Evolutionary conservation across 1,140 invertebrate genomes (phyloP).

Genomic region (Drosophila lini): DNA sequence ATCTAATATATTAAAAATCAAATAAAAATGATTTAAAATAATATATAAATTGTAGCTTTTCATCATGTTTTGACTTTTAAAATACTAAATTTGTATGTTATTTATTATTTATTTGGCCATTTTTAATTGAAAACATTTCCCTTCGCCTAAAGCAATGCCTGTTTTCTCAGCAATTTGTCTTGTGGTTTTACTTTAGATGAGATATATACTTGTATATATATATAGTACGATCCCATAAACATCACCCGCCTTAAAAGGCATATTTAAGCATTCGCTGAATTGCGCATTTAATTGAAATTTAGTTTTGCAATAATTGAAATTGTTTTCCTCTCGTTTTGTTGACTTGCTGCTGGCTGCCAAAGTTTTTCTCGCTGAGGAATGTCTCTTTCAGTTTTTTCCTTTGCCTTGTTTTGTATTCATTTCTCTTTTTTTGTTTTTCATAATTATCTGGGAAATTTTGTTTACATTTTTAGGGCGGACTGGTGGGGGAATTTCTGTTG

Average conservation of each 20-base stretch:
- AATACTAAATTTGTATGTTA: neutral
- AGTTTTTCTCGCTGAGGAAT: conserved; percentile 39
- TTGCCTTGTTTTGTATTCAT: neutral
- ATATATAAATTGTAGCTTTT: neutral
- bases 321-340: conserved; percentile 33
- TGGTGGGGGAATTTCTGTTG: conserved; percentile 2
- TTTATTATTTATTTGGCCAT: neutral
- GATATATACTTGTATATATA: neutral
- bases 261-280: conserved; percentile 53
- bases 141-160: neutral
- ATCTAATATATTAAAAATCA: too few relatives aligned
- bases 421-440: conserved; percentile 2
- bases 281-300: conserved; percentile 51
- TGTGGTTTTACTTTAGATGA: conserved; percentile 8
- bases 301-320: conserved; percentile 42
- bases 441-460: conserved; percentile 50
- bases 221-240: neutral
- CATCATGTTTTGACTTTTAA: neutral
- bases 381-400: conserved; percentile 7
- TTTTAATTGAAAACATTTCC: neutral
- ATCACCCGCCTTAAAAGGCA: conserved; percentile 67
- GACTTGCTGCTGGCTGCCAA: conserved; percentile 28
- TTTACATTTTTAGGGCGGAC: conserved; percentile 22
- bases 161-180: conserved; percentile 3
- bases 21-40: neutral